Conservation (phyloP, 1,140 invertebrate species). For the Sitodiplosis mosellana region DNA sequence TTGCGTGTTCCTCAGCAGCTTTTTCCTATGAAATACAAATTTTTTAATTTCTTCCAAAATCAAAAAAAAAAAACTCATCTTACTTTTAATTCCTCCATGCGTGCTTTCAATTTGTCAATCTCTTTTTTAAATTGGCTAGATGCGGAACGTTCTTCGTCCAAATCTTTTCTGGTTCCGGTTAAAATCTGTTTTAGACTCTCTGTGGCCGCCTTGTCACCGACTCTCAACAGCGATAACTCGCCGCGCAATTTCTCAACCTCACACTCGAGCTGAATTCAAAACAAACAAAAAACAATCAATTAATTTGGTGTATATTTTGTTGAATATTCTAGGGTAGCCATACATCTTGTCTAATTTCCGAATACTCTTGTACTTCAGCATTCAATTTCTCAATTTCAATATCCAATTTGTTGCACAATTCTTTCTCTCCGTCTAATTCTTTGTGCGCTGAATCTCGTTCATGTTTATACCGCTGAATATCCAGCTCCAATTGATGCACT, state of each 20-base stretch:
- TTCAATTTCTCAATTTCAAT: slow-evolving; percentile 18
- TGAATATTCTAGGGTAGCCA: neutral
- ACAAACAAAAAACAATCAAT: neutral
- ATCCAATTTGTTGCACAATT: slow-evolving; percentile 20
- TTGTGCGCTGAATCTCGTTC: slow-evolving; percentile 12
- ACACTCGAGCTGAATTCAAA: slow-evolving; percentile 7
- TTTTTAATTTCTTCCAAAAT: neutral
- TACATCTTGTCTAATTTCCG: slow-evolving; percentile 16
- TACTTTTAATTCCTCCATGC: slow-evolving; percentile 13
- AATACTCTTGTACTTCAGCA: slow-evolving; percentile 17
- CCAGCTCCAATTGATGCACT: neutral
- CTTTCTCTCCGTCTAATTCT: slow-evolving; percentile 17
- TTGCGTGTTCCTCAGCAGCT: slow-evolving; percentile 12
- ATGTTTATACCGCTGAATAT: slow-evolving; percentile 13
- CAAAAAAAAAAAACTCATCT: neutral
- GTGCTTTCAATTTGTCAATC: slow-evolving; percentile 12
- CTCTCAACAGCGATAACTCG: slow-evolving; percentile 9
- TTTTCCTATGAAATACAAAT: slow-evolving; percentile 8
- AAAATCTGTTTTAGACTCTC: slow-evolving; percentile 16
- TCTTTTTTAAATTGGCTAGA: slow-evolving; percentile 11
- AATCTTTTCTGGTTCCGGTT: slow-evolving; percentile 12
- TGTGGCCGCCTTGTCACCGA: slow-evolving; percentile 8
- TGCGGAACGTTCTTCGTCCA: slow-evolving; percentile 14
- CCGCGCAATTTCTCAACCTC: slow-evolving; percentile 12
- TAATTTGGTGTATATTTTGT: too few relatives aligned